phyloP scores from a whole-genome alignment of 2,888 invertebrate species.

The Halocaridina rubra region DNA sequence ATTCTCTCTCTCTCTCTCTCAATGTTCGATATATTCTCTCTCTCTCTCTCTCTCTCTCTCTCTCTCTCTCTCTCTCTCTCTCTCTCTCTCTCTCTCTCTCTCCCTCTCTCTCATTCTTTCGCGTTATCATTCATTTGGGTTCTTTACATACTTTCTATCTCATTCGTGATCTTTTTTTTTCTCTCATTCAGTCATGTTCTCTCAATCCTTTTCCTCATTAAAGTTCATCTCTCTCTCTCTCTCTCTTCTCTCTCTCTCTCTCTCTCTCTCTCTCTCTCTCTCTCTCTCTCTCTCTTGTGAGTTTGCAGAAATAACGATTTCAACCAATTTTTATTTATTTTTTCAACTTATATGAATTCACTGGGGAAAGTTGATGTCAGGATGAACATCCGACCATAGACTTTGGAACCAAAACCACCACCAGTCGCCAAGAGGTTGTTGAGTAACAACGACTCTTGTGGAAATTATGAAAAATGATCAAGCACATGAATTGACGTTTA shows the following conservation, averaged over 20 bases:
- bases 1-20: background rate
- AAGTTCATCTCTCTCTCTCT: background rate
- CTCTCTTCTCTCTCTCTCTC: background rate
- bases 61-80: background rate
- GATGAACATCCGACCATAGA: too few relatives aligned
- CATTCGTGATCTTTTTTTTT: background rate
- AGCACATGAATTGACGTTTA: too few relatives aligned
- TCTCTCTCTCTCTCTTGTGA: background rate
- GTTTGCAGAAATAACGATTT: too few relatives aligned
- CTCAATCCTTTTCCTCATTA: background rate
- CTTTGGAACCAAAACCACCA: too few relatives aligned
- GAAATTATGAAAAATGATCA: too few relatives aligned
- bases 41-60: slow-evolving; percentile 5
- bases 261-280: background rate
- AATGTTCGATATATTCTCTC: background rate
- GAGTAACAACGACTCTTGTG: too few relatives aligned
- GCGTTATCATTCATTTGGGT: background rate
- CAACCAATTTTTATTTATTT: too few relatives aligned
- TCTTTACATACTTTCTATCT: background rate
- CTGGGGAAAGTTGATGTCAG: too few relatives aligned
- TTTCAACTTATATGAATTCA: too few relatives aligned
- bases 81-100: slow-evolving; percentile 1
- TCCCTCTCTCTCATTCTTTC: background rate
- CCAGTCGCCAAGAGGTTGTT: too few relatives aligned
- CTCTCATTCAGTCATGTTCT: background rate